Percentiles rank a stretch among this genome's conserved stretches.
Evolutionary conservation across 2,888 invertebrate species (phyloP).

Genomic region (Blastobasis adustella): DNA sequence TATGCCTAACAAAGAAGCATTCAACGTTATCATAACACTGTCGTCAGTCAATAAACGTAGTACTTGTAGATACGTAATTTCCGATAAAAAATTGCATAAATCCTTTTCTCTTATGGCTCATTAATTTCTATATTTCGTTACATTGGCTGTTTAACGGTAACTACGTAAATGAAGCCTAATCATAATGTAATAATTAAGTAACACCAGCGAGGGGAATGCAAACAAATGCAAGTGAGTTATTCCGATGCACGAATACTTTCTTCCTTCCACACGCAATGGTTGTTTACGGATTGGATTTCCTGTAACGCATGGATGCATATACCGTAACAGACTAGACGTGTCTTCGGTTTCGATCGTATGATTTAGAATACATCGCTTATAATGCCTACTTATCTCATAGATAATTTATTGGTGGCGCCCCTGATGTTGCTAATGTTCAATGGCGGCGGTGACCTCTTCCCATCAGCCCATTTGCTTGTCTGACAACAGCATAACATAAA

Average conservation of each 20-base stretch:
- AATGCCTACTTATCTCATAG: not conserved
- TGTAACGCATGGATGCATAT: slow-evolving; percentile 6
- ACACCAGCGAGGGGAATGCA: not conserved
- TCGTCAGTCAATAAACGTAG: no score
- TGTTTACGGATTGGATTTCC: slow-evolving; percentile 5
- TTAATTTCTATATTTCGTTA: not conserved
- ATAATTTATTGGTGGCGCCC: not conserved
- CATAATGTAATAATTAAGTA: not conserved
- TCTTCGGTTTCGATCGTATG: not conserved
- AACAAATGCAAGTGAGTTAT: slow-evolving; percentile 1
- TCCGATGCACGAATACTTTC: slow-evolving; percentile 4
- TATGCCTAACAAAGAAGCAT: no score
- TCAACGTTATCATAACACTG: no score
- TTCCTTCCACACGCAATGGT: slow-evolving; percentile 5
- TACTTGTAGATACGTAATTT: no score
- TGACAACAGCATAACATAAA: no score
- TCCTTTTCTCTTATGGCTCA: not conserved
- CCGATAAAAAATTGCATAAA: not conserved
- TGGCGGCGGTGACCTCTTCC: not conserved
- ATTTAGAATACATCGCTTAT: not conserved
- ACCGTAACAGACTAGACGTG: slow-evolving; percentile 1
- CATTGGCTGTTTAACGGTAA: not conserved
- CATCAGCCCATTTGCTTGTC: not conserved
- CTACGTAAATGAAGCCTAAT: not conserved
- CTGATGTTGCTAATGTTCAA: no score